Percentiles rank a stretch among this genome's conserved stretches.
phyloP scores from a whole-genome alignment of 64 coral and sea anemone species.

The Pocillopora damicornis region DNA sequence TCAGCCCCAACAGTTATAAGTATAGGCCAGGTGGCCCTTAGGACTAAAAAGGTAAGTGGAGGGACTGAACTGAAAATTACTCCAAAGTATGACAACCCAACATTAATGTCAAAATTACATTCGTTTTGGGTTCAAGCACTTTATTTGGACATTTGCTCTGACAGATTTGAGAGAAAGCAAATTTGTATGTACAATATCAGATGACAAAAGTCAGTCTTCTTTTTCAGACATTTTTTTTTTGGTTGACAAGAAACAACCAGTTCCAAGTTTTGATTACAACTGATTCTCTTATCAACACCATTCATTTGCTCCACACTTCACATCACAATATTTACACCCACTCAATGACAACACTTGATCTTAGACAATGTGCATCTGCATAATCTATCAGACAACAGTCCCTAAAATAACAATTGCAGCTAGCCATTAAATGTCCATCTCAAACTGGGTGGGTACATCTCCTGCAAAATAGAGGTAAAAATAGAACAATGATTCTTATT shows the following conservation, averaged over 20 bases:
- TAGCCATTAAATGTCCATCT: conserved; percentile 74
- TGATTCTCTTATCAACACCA: neutral
- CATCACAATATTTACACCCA: conserved; percentile 38
- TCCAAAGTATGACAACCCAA: neutral
- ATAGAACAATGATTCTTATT: neutral
- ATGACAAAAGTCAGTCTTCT: conserved; percentile 8
- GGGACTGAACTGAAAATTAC: neutral
- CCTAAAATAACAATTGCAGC: neutral
- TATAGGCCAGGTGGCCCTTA: too few species aligned
- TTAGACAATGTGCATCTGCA: neutral
- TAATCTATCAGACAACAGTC: neutral
- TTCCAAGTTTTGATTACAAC: neutral
- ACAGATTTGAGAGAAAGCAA: conserved; percentile 28
- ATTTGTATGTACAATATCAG: conserved; percentile 36
- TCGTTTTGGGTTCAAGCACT: neutral
- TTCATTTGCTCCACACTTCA: conserved; percentile 6
- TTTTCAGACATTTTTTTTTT: conserved; percentile 1
- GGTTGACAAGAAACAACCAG: conserved; percentile 18
- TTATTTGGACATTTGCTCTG: conserved; percentile 34
- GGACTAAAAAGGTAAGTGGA: too few species aligned
- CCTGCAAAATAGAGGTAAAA: conserved; percentile 23
- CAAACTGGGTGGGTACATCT: conserved; percentile 67
- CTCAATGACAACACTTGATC: neutral
- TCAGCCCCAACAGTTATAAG: too few species aligned
- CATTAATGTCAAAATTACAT: neutral